Evolutionary conservation across 2,113 vertebrate species (phyloP).

Genomic region (Sula dactylatra): DNA sequence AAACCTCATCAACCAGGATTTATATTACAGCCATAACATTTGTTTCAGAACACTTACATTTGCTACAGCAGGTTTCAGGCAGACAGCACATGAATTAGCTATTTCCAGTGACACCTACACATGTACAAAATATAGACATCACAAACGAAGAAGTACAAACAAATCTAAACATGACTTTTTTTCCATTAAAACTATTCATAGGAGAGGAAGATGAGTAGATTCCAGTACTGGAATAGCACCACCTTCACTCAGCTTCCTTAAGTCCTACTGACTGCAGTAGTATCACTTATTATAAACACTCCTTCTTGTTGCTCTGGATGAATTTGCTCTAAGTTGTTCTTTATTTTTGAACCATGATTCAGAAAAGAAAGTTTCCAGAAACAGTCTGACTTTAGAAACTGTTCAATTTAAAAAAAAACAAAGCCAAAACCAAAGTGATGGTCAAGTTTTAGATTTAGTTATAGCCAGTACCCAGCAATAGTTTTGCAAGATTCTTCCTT

Average conservation of each 20-base stretch:
- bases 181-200: neutral
- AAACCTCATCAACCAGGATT: neutral
- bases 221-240: neutral
- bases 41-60: neutral
- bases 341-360: neutral
- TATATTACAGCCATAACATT: neutral
- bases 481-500: neutral
- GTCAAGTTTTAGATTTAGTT: neutral
- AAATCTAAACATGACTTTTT: neutral
- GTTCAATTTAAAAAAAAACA: neutral
- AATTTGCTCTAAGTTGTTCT: neutral
- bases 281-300: neutral
- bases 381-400: neutral
- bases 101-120: neutral
- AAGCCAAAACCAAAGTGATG: neutral
- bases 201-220: neutral
- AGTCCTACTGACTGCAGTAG: neutral
- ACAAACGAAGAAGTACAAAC: neutral
- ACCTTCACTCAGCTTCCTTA: neutral
- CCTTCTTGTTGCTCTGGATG: neutral
- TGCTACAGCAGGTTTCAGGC: neutral
- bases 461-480: neutral
- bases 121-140: neutral
- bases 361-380: neutral
- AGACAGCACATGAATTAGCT: neutral